Evolutionary conservation across 2,797 vertebrate genomes (phyloP), one percentile per base, ranked within the genome.

Genomic region (Euphonia xanthogaster): DNA sequence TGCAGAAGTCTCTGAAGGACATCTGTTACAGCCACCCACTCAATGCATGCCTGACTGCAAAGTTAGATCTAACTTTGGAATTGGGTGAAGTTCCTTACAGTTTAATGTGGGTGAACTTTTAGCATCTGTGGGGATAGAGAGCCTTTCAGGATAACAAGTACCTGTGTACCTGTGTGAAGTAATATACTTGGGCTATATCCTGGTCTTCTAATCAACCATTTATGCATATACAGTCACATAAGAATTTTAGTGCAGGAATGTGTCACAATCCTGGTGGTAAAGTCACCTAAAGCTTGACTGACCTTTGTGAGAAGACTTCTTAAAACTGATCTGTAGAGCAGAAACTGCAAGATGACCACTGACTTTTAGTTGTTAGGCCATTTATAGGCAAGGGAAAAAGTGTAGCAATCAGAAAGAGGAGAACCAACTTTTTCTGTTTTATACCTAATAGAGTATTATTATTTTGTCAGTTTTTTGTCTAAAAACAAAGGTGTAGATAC

Each of bases 341-440:
- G n/a, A 83, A 91, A 28, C n/a, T 67, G 28, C 23, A 63, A 47
- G 14, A 14, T 39, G 9, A 37, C 27, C 7, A 19, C 40, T 18
- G 1, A 4, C 39, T 88, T 80, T 57, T 30, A 54, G 7, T 19
- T 82, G 30, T 31, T 72, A 22, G 0, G 5, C 21, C 11, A 14
- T 24, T 71, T 61, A 23, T 0, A 67, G 35, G 4, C 24, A 42
- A 53, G 30, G 8, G 31, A 0, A 39, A 48, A 55, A 40, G 1
- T 27, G 2, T 25, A 61, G 33, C 71, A 60, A n/a, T 45, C 22
- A 17, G 39, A 22, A 77, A 42, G 40, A 65, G 7, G 19, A 71
- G 55, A 85, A 45, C 0, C 4, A 73, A 5, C 8, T 45, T 66
- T 35, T 65, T 71, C 30, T 2, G 3, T 42, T 74, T 84, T 33